A percentile compares a stretch with the other conserved stretches of the same genome.
Conservation (phyloP, 1,140 invertebrate genomes). For the Macrobrachium rosenbergii region DNA sequence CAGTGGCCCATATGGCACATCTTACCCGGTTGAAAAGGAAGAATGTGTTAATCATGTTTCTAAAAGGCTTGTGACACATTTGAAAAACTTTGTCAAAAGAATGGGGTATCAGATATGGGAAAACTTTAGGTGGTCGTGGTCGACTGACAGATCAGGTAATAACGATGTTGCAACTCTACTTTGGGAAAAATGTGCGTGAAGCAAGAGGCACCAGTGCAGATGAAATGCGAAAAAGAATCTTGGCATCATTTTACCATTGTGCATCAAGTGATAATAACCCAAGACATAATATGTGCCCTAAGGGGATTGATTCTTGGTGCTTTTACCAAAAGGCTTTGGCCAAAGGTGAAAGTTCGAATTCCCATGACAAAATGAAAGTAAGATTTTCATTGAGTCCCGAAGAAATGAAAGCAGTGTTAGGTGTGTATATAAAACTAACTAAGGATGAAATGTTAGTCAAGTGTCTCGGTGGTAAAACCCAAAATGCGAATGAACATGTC, state of each 20-base stretch:
- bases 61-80: constrained; percentile 3
- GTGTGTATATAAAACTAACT: constrained; percentile 5
- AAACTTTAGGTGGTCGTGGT: neutral
- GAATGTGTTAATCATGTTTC: constrained; percentile 28
- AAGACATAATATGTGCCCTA: constrained; percentile 1
- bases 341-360: neutral
- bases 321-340: constrained; percentile 21
- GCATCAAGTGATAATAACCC: constrained; percentile 21
- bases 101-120: neutral
- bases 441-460: constrained; percentile 7
- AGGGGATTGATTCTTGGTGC: constrained; percentile 15
- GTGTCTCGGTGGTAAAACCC: neutral
- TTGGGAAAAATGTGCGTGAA: neutral
- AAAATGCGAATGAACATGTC: constrained; percentile 6
- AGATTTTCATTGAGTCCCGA: neutral
- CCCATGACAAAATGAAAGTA: neutral
- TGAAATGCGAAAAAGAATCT: constrained; percentile 24
- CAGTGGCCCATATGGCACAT: constrained; percentile 7
- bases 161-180: neutral
- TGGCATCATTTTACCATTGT: constrained; percentile 19
- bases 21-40: constrained; percentile 5
- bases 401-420: neutral
- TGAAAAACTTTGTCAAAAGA: neutral
- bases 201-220: neutral
- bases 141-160: constrained; percentile 29